Evolutionary conservation across 2,113 vertebrate species (phyloP).

Genomic region (Canis aureus): DNA sequence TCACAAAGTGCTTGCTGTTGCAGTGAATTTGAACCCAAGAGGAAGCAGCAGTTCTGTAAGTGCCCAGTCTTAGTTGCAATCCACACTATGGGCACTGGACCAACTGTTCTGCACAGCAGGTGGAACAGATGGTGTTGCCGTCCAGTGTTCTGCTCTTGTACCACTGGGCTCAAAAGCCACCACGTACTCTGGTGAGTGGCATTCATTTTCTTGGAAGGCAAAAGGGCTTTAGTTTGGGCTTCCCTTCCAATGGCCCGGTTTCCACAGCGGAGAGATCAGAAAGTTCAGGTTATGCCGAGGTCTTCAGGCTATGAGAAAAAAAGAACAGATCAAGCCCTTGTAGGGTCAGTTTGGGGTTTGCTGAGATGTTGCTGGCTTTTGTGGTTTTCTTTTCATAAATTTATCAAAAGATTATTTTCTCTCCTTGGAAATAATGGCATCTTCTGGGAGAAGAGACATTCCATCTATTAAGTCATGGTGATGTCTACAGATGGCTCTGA

Average conservation of each 20-base stretch:
- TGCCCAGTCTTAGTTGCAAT: neutral
- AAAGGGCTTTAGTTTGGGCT: neutral
- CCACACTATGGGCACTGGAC: neutral
- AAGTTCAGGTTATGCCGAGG: neutral
- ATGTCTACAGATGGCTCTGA: neutral
- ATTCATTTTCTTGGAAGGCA: neutral
- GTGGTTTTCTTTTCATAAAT: neutral
- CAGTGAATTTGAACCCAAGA: neutral
- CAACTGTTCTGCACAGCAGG: slow-evolving; percentile 26
- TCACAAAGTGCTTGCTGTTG: neutral
- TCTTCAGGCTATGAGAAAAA: neutral
- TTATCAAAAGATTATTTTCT: neutral
- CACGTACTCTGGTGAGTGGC: neutral
- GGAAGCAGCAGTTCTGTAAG: neutral
- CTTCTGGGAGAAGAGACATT: neutral
- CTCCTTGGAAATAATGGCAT: neutral
- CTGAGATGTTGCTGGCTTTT: neutral
- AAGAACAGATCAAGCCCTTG: neutral
- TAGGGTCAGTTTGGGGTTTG: neutral
- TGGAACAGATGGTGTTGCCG: neutral
- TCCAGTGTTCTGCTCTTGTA: neutral
- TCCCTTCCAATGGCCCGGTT: neutral
- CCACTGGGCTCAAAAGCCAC: neutral
- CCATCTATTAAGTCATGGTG: neutral
- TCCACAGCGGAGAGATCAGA: neutral